Base-by-base conservation (phyloP, 64 coral and sea anemone species). In the Actinia tenebrosa region DNA sequence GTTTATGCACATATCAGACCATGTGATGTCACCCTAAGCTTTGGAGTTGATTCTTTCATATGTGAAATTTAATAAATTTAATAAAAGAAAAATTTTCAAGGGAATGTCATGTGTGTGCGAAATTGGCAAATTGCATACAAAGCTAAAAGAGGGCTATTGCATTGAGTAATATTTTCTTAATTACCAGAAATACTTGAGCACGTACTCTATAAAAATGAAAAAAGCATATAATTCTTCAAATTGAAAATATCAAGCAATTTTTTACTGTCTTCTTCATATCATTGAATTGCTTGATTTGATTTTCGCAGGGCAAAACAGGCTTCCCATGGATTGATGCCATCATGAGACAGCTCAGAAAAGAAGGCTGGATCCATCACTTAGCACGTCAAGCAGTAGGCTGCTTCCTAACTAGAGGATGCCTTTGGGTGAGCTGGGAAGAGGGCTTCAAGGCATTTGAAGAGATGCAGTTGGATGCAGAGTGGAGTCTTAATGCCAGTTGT, bases 251-350 rank as follows among this genome's bases (percentile, higher is more conserved):
- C 30, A 37, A 37, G 30, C 30, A 37, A 37, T 37, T 37, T 37
- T 37, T 37, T 37, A 37, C 7, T 4, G 6, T 23, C n/a, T 66
- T 66, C n/a, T 66, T n/a, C 63, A 66, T n/a, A 42, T 42, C 26
- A 75, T 10, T 75, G 13, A 42, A 15, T 26, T 75, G 1, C 63
- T 66, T 75, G 63, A 10, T 23, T 66, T 19, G 2, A 66, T 23
- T 64, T 55, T 8, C 46, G 11, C 18, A 99, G 93, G 97, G 90
- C 3, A 89, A 91, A 83, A 99, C 97, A 27, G 97, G 97, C 56
- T 99, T 95, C 50, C 97, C 97, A 4, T 99, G 97, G 97, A 93
- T 99, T 84, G 97, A 99, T 91, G 97, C 97, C 16, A 88, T 99
- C 10, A 95, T 95, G 87, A 86, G 93, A 1, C 97, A 99, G 22